Evolutionary conservation across 2,113 vertebrate genomes (phyloP).

Genomic region (Gambusia holbrooki): DNA sequence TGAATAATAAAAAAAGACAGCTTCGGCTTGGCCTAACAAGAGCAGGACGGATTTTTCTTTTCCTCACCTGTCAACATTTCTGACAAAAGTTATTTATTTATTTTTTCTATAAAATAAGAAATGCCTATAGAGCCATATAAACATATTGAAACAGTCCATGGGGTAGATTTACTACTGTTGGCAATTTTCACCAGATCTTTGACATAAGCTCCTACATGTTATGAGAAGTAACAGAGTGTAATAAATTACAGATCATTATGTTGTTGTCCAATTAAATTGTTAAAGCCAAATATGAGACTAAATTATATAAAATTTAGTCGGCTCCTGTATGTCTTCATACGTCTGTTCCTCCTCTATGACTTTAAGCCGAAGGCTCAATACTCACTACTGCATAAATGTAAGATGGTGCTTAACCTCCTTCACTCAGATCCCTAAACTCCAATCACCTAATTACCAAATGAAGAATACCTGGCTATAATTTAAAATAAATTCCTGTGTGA

Average conservation of each 20-base stretch:
- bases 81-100: neutral
- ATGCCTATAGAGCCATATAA: neutral
- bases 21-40: neutral
- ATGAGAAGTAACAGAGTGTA: neutral
- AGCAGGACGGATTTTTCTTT: neutral
- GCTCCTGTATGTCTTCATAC: no score
- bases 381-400: no score
- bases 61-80: neutral
- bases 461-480: no score
- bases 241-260: neutral
- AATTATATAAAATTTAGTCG: neutral
- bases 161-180: neutral
- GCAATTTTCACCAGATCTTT: neutral
- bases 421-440: no score
- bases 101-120: neutral
- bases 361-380: neutral
- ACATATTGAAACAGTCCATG: neutral
- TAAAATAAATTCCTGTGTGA: no score
- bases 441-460: no score
- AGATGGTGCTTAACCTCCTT: no score
- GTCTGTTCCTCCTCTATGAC: neutral
- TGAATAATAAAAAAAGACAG: conserved; percentile 18
- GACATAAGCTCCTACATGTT: neutral
- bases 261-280: neutral
- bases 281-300: neutral